Evolutionary conservation across 2,797 vertebrate species (phyloP).

Genomic region (Hydrophis major): DNA sequence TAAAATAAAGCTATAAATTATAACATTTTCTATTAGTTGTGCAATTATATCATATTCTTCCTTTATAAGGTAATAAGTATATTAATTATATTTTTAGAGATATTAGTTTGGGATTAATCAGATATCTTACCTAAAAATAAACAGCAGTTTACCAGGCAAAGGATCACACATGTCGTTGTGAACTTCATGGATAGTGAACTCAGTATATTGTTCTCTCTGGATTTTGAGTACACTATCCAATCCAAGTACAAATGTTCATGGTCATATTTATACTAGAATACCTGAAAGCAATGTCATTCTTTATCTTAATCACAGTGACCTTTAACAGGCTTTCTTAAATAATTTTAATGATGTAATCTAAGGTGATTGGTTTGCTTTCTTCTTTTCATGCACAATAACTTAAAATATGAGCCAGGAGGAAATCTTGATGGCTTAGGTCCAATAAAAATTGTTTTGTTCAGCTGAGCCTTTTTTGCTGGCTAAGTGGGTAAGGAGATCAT

Average conservation of each 20-base stretch:
- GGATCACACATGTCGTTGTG: not conserved
- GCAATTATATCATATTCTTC: not conserved
- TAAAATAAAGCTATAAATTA: not conserved
- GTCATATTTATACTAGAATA: not conserved
- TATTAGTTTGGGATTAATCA: not conserved
- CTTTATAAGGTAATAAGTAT: not conserved
- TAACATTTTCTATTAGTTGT: not conserved
- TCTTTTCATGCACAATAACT: not conserved
- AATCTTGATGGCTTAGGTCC: not conserved
- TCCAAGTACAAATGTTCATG: no score
- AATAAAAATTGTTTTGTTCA: not conserved
- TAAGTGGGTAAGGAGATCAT: not conserved
- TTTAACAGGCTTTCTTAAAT: not conserved
- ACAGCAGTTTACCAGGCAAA: constrained; percentile 1
- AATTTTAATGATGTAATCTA: not conserved
- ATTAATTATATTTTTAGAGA: not conserved
- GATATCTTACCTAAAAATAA: constrained; percentile 15
- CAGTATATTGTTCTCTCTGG: not conserved
- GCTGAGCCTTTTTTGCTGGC: not conserved
- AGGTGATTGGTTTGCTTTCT: not conserved
- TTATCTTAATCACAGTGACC: not conserved
- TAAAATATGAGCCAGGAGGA: no score
- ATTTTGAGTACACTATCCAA: not conserved
- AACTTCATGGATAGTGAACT: constrained; percentile 3
- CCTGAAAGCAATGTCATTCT: not conserved